Evolutionary conservation across 1,140 invertebrate genomes (phyloP), one percentile per base, ranked within the genome.

Genomic region (Macrobrachium nipponense): DNA sequence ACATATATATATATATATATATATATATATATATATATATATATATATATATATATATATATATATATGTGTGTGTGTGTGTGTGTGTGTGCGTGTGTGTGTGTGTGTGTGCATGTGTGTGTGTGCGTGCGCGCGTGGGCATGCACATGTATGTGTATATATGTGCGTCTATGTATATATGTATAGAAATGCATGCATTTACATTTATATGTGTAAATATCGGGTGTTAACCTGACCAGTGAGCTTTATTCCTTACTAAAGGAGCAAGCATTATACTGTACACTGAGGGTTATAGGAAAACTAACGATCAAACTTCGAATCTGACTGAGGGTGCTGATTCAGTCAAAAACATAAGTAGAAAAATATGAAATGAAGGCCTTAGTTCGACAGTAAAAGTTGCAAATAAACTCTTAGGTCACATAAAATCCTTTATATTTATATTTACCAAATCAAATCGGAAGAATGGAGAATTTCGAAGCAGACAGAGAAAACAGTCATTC

Each of bases 1-100:
- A 51, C 10, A 10, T 68, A 68, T 68, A 68, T 68, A 68, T 68
- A 68, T 68, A 68, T n/a, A 68, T 68, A 68, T 68, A 7, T 68
- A 7, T 68, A 7, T 68, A n/a, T 68, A n/a, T 68, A n/a, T 68
- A n/a, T 68, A n/a, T 68, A n/a, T 68, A 2, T 68, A n/a, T 68
- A n/a, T 68, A n/a, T 68, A n/a, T 68, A n/a, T n/a, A 27, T 68
- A 27, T 68, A 27, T 68, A 18, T 68, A 27, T 68, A 27, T 68
- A 27, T 68, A 27, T 68, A 27, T n/a, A 27, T 68, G 7, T 68
- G 18, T 68, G 18, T 68, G 64, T 68, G 18, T 68, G 18, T 68
- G 18, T 68, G 18, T 68, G 18, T n/a, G 18, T 68, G 2, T 68
- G 18, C n/a, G 18, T 68, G 18, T 68, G 18, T 68, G 18, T 68